Conservation (phyloP, 2,113 vertebrate species). For the Cromileptes altivelis region DNA sequence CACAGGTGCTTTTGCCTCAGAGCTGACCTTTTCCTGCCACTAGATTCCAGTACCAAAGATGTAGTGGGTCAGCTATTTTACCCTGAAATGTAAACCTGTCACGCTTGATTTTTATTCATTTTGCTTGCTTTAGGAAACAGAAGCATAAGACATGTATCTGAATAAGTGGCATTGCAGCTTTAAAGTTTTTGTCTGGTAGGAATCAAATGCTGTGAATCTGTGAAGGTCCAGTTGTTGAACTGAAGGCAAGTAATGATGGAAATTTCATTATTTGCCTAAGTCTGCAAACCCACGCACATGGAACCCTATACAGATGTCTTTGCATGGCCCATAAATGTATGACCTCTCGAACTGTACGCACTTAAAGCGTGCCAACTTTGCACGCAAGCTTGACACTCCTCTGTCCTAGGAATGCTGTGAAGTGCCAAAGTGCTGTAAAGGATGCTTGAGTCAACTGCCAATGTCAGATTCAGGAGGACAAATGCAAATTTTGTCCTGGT, state of each 20-base stretch:
- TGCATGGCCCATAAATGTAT: not conserved
- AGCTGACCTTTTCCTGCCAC: not conserved
- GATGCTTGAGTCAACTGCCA: not conserved
- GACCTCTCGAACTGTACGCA: not conserved
- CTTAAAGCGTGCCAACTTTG: not conserved
- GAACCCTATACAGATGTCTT: not conserved
- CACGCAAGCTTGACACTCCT: not conserved
- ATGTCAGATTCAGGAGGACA: conserved; percentile 5
- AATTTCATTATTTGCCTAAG: not conserved
- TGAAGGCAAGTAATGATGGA: not conserved
- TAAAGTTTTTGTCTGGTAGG: not conserved
- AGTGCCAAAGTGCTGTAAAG: not conserved
- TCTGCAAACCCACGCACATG: not conserved
- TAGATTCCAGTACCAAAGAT: not conserved
- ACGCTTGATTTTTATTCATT: not conserved
- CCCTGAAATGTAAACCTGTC: not conserved
- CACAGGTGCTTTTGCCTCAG: not conserved
- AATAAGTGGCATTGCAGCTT: not conserved
- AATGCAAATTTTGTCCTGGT: conserved; percentile 18
- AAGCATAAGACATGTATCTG: not conserved
- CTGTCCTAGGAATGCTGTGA: not conserved
- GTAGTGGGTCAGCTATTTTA: not conserved
- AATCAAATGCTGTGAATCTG: not conserved
- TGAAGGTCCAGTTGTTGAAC: not conserved
- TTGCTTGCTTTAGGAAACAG: not conserved